A percentile compares a stretch with the other conserved stretches of the same genome.
Evolutionary conservation across 1,140 invertebrate species (phyloP).

Genomic region (Dolichoris vasculosae): DNA sequence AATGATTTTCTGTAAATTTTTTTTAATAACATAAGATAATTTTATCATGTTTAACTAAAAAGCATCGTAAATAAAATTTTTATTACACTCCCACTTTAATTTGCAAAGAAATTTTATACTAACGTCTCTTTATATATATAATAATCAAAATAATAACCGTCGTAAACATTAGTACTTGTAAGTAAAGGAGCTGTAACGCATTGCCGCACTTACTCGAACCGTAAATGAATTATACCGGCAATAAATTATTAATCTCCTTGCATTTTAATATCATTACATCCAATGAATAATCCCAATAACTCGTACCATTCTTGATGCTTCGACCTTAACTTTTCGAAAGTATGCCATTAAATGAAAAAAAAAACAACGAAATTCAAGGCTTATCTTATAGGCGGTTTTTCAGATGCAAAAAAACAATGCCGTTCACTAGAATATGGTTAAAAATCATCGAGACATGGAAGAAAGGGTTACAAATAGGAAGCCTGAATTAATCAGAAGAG

Average conservation of each 20-base stretch:
- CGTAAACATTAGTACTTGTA: slow-evolving; percentile 39
- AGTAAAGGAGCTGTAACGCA: slow-evolving; percentile 32
- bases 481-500: not conserved
- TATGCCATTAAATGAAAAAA: not conserved
- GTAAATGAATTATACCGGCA: slow-evolving; percentile 19
- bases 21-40: not conserved
- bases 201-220: slow-evolving; percentile 23
- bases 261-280: slow-evolving; percentile 27
- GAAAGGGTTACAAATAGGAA: not conserved
- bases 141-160: slow-evolving; percentile 42
- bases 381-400: not conserved
- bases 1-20: not conserved
- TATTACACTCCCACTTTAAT: slow-evolving; percentile 35
- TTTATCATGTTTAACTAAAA: slow-evolving; percentile 16
- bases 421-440: not conserved
- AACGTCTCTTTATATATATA: slow-evolving; percentile 20
- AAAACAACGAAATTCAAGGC: not conserved
- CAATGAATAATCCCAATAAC: slow-evolving; percentile 36
- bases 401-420: not conserved
- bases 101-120: slow-evolving; percentile 26
- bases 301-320: not conserved
- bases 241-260: slow-evolving; percentile 42
- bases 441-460: not conserved
- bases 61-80: slow-evolving; percentile 23
- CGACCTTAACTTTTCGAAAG: slow-evolving; percentile 22